Evolutionary conservation across 2,113 vertebrate genomes (phyloP).

Genomic region (Struthidea cinerea): DNA sequence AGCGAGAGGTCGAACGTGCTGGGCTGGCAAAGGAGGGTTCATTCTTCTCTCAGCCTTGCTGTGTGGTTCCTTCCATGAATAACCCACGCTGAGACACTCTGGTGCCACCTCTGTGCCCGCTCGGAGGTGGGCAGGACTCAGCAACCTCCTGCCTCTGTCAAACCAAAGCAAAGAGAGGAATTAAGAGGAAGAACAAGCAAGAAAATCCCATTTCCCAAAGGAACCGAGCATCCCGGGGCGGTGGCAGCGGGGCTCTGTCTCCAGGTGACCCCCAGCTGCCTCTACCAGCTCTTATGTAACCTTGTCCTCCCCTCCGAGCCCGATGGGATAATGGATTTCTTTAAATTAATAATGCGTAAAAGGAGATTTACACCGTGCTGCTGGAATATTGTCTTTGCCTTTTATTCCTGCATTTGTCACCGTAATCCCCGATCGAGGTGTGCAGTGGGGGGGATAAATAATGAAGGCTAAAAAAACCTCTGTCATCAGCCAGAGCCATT

Average conservation of each 20-base stretch:
- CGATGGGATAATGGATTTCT: constrained; percentile 67
- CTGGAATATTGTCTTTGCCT: constrained; percentile 79
- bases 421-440: constrained; percentile 75
- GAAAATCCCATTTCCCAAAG: background rate
- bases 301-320: constrained; percentile 62
- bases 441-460: constrained; percentile 77
- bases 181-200: rapidly evolving
- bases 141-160: background rate
- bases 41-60: background rate
- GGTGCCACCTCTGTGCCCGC: rapidly evolving
- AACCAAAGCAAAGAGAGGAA: background rate
- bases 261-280: constrained; percentile 46
- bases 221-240: background rate
- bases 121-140: background rate
- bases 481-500: constrained; percentile 74
- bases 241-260: background rate
- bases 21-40: background rate
- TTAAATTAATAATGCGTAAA: constrained; percentile 79
- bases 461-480: constrained; percentile 64
- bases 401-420: constrained; percentile 82
- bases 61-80: rapidly evolving
- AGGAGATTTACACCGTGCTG: constrained; percentile 76
- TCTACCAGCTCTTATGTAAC: background rate
- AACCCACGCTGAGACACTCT: rapidly evolving
- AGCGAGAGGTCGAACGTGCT: rapidly evolving